Base-by-base conservation (phyloP, 2,797 vertebrate species). In the Emydoidea blandingii region DNA sequence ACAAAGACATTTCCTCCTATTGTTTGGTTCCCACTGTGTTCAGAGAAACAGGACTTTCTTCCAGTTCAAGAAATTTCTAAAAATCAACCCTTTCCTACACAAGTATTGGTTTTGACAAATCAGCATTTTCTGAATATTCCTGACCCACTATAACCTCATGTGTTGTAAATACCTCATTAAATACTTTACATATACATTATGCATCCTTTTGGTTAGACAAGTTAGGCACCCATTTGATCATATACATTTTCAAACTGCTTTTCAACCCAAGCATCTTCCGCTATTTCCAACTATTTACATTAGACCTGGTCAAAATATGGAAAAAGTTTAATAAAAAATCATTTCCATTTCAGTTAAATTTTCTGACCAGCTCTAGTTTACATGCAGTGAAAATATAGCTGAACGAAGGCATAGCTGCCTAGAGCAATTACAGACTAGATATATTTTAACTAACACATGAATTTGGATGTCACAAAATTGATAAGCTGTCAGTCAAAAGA, bases 381-480 rank as follows among this genome's bases (percentile, higher is more conserved):
- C 4, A 29, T 23, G n/a, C 21, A 91, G 57, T 79, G 87, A 94
- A 97, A 96, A 93, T 25, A 16, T 21, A 72, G 89, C 56, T 85
- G 50, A 91, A 57, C 47, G 79, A 89, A 92, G 78, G 2, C 18
- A 31, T 2, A 78, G 62, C 62, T 82, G 41, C 41, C 81, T 93
- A 87, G 79, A 18, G 78, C 54, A 87, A 94, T 92, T 94, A 79
- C 54, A 88, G 86, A 54, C 79, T 50, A 91, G 90, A 91, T 92
- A 78, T 65, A 86, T 53, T 92, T 94, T 83, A 95, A 87, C 56
- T n/a, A 86, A 11, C 23, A 85, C 47, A 81, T 79, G 50, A 7
- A 57, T 81, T 90, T 91, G 76, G 89, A 93, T 27, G 62, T 68
- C 74, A 91, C 86, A 81, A 82, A 82, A 85, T 1, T 29, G 72